Percentiles rank a stretch among this genome's conserved stretches.
These are phyloP conservation scores for Syritta pipiens DNA, from an alignment of 2,888 invertebrate genomes.

Conservation along the genomic window DNA sequence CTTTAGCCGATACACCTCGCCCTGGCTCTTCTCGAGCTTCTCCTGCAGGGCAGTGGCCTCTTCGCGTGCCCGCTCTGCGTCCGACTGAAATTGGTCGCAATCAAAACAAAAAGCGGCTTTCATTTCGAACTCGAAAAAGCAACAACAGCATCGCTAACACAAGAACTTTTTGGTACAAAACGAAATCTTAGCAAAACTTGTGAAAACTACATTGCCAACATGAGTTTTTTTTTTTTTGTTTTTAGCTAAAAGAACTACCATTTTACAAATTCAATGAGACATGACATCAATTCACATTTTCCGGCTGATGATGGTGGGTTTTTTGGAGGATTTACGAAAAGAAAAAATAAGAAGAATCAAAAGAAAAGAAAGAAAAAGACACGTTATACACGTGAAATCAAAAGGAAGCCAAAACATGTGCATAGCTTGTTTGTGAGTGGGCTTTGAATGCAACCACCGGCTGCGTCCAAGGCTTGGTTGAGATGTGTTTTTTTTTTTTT, in stretches of 20 bases:
- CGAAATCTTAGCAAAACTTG: slow-evolving; percentile 63
- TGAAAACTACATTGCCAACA: slow-evolving; percentile 68
- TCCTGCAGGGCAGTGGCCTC: slow-evolving; percentile 93
- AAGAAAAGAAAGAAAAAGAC: slow-evolving; percentile 8
- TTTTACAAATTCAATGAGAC: slow-evolving; percentile 66
- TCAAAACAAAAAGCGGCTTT: slow-evolving; percentile 40
- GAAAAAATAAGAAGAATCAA: slow-evolving; percentile 7
- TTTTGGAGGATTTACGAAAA: slow-evolving; percentile 10
- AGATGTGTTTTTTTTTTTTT: slow-evolving; percentile 37
- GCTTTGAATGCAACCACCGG: slow-evolving; percentile 48
- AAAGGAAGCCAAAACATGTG: slow-evolving; percentile 65
- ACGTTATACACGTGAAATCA: slow-evolving; percentile 26
- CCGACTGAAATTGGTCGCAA: slow-evolving; percentile 81
- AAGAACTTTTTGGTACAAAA: slow-evolving; percentile 53
- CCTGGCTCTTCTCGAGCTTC: slow-evolving; percentile 95
- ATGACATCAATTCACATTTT: slow-evolving; percentile 62
- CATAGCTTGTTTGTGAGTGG: slow-evolving; percentile 52
- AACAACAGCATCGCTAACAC: slow-evolving; percentile 26
- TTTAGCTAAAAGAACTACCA: slow-evolving; percentile 66
- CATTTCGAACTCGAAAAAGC: too few relatives aligned
- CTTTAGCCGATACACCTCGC: slow-evolving; percentile 95
- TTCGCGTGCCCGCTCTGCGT: slow-evolving; percentile 91
- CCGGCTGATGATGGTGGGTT: slow-evolving; percentile 54
- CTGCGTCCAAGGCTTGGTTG: slow-evolving; percentile 34
- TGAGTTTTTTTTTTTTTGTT: too few relatives aligned